phyloP scores from a whole-genome alignment of 2,888 invertebrate genomes.

The Coelopa pilipes region DNA sequence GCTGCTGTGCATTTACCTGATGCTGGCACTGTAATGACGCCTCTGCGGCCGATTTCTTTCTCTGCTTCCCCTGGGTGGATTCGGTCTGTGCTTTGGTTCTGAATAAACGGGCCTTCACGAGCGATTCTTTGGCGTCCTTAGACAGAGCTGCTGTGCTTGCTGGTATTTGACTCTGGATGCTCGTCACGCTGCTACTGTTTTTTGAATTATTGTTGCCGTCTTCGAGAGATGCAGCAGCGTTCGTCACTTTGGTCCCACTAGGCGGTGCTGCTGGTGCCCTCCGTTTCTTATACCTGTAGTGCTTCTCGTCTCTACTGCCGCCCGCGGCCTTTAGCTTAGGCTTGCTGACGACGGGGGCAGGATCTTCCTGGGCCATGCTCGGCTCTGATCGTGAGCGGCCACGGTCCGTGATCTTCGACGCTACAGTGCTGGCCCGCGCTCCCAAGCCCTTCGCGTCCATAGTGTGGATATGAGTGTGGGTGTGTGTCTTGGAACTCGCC shows the following conservation, averaged over 20 bases:
- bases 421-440: too few relatives aligned
- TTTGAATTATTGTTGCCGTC: conserved; percentile 7
- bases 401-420: too few relatives aligned
- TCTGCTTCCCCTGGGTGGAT: neutral
- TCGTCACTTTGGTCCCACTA: neutral
- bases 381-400: too few relatives aligned
- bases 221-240: neutral
- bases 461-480: too few relatives aligned
- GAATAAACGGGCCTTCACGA: conserved; percentile 75
- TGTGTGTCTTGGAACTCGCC: too few relatives aligned
- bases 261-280: conserved; percentile 74
- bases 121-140: conserved; percentile 66
- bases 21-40: neutral
- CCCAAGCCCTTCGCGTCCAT: too few relatives aligned
- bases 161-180: conserved; percentile 69
- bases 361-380: too few relatives aligned
- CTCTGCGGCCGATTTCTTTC: neutral
- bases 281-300: conserved; percentile 71
- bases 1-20: neutral
- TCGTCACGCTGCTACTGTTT: conserved; percentile 4
- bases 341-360: too few relatives aligned
- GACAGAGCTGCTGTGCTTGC: neutral
- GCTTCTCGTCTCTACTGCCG: neutral
- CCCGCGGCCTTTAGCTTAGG: neutral
- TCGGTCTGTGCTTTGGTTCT: conserved; percentile 72